Conservation (phyloP, 35 echinoderm and acorn worm genomes). For the Chiridota heheva region DNA sequence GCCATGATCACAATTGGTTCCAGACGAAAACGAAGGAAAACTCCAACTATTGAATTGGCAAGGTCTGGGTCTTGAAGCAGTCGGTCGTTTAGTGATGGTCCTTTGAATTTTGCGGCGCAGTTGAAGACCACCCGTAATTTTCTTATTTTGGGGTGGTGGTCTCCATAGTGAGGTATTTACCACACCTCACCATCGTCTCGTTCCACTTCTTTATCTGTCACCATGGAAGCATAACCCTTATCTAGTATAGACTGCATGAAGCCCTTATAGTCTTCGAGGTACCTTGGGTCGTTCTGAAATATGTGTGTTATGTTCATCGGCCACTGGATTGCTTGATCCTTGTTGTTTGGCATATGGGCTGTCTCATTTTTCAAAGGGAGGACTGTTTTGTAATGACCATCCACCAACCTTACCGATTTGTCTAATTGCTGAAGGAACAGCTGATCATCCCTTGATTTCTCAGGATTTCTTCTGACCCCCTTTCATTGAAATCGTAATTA, state of each 20-base stretch:
- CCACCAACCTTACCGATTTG: too few species aligned
- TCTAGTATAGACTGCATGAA: too few species aligned
- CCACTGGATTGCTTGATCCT: too few species aligned
- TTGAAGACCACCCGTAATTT: slow-evolving; percentile 45
- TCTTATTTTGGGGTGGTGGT: slow-evolving; percentile 34
- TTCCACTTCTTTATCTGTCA: not conserved
- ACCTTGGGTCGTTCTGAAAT: too few species aligned
- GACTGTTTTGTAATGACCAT: too few species aligned
- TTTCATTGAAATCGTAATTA: slow-evolving; percentile 26
- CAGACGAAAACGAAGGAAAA: slow-evolving; percentile 31
- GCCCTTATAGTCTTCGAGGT: too few species aligned
- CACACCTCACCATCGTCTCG: not conserved
- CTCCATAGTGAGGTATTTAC: slow-evolving; percentile 53
- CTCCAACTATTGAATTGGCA: slow-evolving; percentile 30
- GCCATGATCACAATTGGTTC: slow-evolving; percentile 21
- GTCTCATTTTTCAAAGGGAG: too few species aligned
- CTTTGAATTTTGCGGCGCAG: slow-evolving; percentile 39
- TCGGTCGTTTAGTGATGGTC: slow-evolving; percentile 38
- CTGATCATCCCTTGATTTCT: slow-evolving; percentile 21
- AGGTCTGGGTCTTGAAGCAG: slow-evolving; percentile 49
- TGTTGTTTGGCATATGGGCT: too few species aligned
- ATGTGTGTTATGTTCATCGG: too few species aligned
- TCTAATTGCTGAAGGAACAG: not conserved
- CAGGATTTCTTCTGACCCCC: slow-evolving; percentile 18
- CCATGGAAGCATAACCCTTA: slow-evolving; percentile 26